Evolutionary conservation across 1,140 invertebrate species (phyloP).

Genomic region (Cyclina sinensis): DNA sequence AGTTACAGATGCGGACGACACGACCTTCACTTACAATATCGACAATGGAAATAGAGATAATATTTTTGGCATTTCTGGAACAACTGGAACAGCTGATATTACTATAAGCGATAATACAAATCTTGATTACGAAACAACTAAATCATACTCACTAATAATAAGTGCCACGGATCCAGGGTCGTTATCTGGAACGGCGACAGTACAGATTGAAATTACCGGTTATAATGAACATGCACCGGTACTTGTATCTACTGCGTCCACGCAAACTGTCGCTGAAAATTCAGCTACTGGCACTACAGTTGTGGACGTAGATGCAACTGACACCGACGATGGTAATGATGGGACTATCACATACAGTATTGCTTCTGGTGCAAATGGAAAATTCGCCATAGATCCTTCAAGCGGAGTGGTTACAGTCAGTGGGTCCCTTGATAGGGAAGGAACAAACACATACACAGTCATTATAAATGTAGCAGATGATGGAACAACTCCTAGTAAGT

Average conservation of each 20-base stretch:
- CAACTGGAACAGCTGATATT: conserved; percentile 41
- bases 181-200: conserved; percentile 49
- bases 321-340: conserved; percentile 73
- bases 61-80: conserved; percentile 67
- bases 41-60: conserved; percentile 65
- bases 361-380: conserved; percentile 67
- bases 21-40: conserved; percentile 69
- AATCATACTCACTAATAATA: conserved; percentile 67
- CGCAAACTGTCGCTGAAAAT: conserved; percentile 67
- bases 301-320: conserved; percentile 69
- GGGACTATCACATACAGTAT: conserved; percentile 73
- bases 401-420: conserved; percentile 71
- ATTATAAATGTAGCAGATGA: conserved; percentile 69
- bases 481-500: conserved; percentile 58
- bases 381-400: conserved; percentile 70
- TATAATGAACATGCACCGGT: conserved; percentile 97
- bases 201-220: conserved; percentile 88
- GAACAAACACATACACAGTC: conserved; percentile 69
- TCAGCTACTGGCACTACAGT: conserved; percentile 50
- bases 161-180: conserved; percentile 43
- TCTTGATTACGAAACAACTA: conserved; percentile 93
- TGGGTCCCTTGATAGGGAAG: conserved; percentile 76
- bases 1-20: conserved; percentile 71
- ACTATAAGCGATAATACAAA: conserved; percentile 88
- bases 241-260: conserved; percentile 87